Percentiles rank a stretch among this genome's conserved stretches.
Conservation (phyloP, 1,140 invertebrate species). For the Drosophila parvula region DNA sequence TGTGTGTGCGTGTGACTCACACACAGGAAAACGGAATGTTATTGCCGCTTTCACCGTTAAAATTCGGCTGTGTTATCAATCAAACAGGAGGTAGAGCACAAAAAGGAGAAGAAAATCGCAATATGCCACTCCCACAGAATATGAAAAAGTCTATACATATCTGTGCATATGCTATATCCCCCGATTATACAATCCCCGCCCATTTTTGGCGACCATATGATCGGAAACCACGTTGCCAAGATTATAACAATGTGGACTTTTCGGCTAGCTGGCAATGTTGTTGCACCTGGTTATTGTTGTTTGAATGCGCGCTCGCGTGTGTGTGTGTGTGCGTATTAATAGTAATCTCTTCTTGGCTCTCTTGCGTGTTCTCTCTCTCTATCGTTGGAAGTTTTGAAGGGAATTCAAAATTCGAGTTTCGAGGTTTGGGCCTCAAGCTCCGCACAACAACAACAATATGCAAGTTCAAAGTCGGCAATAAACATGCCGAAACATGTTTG, state of each 20-base stretch:
- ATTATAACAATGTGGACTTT: constrained; percentile 60
- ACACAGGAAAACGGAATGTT: constrained; percentile 13
- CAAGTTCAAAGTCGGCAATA: constrained; percentile 70
- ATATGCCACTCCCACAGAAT: constrained; percentile 14
- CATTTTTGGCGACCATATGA: constrained; percentile 69
- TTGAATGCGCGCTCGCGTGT: constrained; percentile 29
- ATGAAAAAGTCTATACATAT: constrained; percentile 6
- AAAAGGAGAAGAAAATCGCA: constrained; percentile 10
- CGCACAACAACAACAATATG: constrained; percentile 17
- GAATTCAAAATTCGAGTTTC: constrained; percentile 39
- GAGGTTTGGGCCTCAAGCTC: constrained; percentile 16
- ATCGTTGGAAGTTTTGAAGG: constrained; percentile 12
- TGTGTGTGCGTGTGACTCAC: constrained; percentile 23
- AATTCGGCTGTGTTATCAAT: constrained; percentile 14
- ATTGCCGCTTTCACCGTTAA: constrained; percentile 45
- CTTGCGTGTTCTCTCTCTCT: constrained; percentile 1
- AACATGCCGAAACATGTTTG: constrained; percentile 61
- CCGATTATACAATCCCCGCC: constrained; percentile 54
- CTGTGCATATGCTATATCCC: constrained; percentile 13
- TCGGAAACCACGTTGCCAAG: constrained; percentile 78
- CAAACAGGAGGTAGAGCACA: constrained; percentile 10
- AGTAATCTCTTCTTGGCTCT: constrained; percentile 5
- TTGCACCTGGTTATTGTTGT: constrained; percentile 55
- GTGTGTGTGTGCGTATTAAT: constrained; percentile 11
- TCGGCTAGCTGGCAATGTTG: constrained; percentile 53